Evolutionary conservation across 2,888 invertebrate genomes (phyloP), one percentile per base, ranked within the genome.

Genomic region (Harpagoxenus sublaevis): DNA sequence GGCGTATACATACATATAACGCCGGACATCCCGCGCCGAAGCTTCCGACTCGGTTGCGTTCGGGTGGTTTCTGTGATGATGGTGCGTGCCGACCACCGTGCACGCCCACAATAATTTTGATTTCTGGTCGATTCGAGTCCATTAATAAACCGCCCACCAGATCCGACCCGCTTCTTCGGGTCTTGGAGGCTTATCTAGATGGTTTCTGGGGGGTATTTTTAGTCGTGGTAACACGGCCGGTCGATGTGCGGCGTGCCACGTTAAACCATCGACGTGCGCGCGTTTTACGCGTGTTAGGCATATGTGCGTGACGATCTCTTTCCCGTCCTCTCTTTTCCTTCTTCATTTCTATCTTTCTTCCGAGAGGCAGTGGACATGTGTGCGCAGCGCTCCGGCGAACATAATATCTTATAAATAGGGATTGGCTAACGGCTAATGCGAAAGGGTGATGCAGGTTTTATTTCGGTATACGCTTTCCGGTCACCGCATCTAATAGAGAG

Each of bases 131-230:
- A 92, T 91, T 88, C 89, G 79, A 85, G 84, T 90, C 91, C 92
- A 91, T 92, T 92, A 93, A 93, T 93, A 93, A 93, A 92, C 90
- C 91, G 91, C 92, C 90, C 91, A 92, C 91, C 89, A 91, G 90
- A 84, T 86, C 68, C 78, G 79, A 75, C 79, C 79, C 48, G 23
- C 23, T 23, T 77, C 79, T 73, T 74, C 66, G 73, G 73, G 83
- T 31, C 55, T 74, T 84, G 79, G 82, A 78, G 84, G 87, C 92
- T 93, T 93, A 93, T 93, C 92, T 93, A 88, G 86, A 88, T 88
- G 84, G 84, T 88, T 90, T 90, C 83, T 85, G 82, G 15, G 15
- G 86, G 83, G 9, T 93, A 93, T 93, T 93, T 93, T 93, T 93
- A 93, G 92, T 86, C 86, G 84, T 68, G 85, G 85, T 86, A 88